These are phyloP conservation scores for Apodemia hepburni DNA, from an alignment of 2,888 invertebrate genomes.

Conservation along the genomic window DNA sequence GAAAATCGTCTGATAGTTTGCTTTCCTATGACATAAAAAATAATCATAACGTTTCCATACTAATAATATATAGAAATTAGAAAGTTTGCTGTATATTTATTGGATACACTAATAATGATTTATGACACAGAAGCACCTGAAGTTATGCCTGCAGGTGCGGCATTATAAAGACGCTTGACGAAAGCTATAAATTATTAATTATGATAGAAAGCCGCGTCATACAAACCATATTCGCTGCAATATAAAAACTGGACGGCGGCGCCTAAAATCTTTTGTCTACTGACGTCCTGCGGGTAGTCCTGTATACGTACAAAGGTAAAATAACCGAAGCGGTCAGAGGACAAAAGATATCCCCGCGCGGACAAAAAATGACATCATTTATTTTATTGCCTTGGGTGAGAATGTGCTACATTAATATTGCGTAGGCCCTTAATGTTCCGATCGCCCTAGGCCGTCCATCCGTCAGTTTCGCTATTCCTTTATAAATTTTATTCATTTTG, in stretches of 20 bases:
- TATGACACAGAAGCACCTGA: conserved; percentile 72
- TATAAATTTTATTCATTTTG: conserved; percentile 35
- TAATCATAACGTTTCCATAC: background rate
- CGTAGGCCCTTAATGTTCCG: conserved; percentile 65
- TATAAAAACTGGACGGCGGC: conserved; percentile 64
- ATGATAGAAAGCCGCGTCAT: conserved; percentile 65
- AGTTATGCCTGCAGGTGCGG: conserved; percentile 56
- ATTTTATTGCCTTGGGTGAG: conserved; percentile 77
- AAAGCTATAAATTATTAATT: conserved; percentile 78
- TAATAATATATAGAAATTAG: background rate
- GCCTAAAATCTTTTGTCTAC: conserved; percentile 73
- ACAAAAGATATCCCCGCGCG: conserved; percentile 63
- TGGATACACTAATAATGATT: conserved; percentile 47
- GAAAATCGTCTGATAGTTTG: no score
- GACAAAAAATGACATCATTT: conserved; percentile 80
- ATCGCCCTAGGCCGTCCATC: conserved; percentile 69
- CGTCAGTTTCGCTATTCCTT: conserved; percentile 43
- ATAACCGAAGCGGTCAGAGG: conserved; percentile 53
- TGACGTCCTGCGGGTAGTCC: conserved; percentile 62
- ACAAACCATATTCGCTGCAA: conserved; percentile 43
- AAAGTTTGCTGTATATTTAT: conserved; percentile 3
- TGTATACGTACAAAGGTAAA: conserved; percentile 34
- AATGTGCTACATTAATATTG: conserved; percentile 75
- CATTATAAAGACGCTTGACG: conserved; percentile 55
- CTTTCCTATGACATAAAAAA: background rate